Percentiles rank a stretch among this genome's conserved stretches.
phyloP scores from a whole-genome alignment of 2,797 vertebrate species.

The Parauchenoglanis ngamensis region DNA sequence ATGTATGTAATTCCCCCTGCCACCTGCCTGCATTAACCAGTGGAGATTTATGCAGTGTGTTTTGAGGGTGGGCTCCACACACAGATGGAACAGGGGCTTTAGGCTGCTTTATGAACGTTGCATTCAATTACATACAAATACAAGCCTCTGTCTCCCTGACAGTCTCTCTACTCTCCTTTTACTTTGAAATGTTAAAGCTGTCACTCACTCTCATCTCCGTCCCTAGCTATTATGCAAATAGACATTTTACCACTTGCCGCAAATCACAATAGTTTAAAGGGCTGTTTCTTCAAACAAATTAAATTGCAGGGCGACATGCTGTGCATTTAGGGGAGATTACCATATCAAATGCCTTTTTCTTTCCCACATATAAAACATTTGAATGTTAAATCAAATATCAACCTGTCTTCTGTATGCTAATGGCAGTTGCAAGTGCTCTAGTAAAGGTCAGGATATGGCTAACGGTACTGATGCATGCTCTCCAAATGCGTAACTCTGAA shows the following conservation, averaged over 20 bases:
- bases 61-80: constrained; percentile 3
- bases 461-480: neutral
- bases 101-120: constrained; percentile 9
- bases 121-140: constrained; percentile 55
- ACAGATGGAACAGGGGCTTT: constrained; percentile 32
- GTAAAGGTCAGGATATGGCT: constrained; percentile 30
- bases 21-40: constrained; percentile 45
- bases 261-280: constrained; percentile 36
- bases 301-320: constrained; percentile 15
- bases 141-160: neutral
- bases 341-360: constrained; percentile 1
- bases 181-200: constrained; percentile 55
- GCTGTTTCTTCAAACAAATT: constrained; percentile 41
- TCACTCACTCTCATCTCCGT: constrained; percentile 48
- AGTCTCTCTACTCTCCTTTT: constrained; percentile 7
- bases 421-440: neutral
- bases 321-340: constrained; percentile 14
- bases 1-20: constrained; percentile 30
- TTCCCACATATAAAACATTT: neutral
- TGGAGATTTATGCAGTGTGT: constrained; percentile 48
- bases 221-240: constrained; percentile 39
- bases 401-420: constrained; percentile 13
- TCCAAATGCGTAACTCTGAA: neutral
- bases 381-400: constrained; percentile 6
- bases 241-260: constrained; percentile 45